Evolutionary conservation across 2,888 invertebrate species (phyloP).

Genomic region (Syrista parreyssii): DNA sequence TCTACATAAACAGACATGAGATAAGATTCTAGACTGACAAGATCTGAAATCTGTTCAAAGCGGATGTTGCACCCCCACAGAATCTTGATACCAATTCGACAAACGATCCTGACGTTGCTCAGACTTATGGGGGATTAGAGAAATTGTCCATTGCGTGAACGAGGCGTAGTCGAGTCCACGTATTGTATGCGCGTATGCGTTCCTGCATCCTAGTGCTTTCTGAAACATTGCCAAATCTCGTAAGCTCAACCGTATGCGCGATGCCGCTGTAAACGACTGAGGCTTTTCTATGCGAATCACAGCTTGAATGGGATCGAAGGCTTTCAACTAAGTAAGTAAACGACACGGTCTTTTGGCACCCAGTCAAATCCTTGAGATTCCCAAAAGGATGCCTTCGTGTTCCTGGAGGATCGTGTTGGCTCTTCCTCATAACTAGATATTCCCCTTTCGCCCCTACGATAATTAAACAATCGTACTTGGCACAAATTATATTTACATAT

Average conservation of each 20-base stretch:
- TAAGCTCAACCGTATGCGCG: neutral
- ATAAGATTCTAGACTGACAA: neutral
- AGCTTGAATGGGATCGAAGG: constrained; percentile 10
- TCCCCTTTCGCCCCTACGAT: neutral
- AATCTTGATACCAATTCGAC: neutral
- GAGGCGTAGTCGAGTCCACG: neutral
- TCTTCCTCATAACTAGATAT: neutral
- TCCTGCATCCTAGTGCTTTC: neutral
- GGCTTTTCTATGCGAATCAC: constrained; percentile 4
- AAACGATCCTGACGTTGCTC: neutral
- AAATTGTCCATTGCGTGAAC: neutral
- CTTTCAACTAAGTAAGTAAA: constrained; percentile 17
- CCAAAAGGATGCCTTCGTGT: neutral
- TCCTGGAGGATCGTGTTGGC: neutral
- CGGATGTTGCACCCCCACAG: neutral
- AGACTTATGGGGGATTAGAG: neutral
- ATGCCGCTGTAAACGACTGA: constrained; percentile 1
- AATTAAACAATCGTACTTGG: neutral
- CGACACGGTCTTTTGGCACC: constrained; percentile 17
- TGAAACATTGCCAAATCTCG: neutral
- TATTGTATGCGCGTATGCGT: neutral
- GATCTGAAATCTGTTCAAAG: neutral
- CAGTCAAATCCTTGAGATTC: constrained; percentile 14
- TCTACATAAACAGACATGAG: neutral
- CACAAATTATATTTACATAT: neutral